These are phyloP conservation scores for Calephelis perditalis DNA, from an alignment of 2,888 invertebrate species.

Conservation along the genomic window DNA sequence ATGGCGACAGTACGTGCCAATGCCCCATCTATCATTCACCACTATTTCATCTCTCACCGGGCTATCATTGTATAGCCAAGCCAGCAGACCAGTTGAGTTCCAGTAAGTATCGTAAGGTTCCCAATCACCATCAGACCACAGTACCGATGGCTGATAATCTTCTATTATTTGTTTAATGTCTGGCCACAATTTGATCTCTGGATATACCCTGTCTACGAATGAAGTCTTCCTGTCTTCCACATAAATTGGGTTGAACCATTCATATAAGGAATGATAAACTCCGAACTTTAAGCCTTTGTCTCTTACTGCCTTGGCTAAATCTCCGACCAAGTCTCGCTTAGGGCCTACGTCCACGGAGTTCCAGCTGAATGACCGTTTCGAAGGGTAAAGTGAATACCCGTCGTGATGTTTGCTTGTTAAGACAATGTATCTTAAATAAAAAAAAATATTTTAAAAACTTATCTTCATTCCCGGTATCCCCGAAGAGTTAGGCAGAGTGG, in stretches of 20 bases:
- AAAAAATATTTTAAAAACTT: no score
- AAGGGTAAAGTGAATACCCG: conserved; percentile 91
- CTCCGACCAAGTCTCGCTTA: conserved; percentile 86
- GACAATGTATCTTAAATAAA: conserved; percentile 81
- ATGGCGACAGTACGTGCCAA: conserved; percentile 86
- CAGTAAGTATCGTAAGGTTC: conserved; percentile 90
- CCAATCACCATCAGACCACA: conserved; percentile 99
- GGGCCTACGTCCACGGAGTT: conserved; percentile 89
- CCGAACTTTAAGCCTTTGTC: conserved; percentile 84
- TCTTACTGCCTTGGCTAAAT: conserved; percentile 83
- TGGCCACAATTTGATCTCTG: conserved; percentile 84
- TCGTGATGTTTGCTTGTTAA: conserved; percentile 94
- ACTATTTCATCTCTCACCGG: conserved; percentile 93
- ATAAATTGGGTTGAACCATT: conserved; percentile 93
- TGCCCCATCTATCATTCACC: conserved; percentile 97
- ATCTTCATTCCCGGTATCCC: no score
- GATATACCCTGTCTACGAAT: conserved; percentile 82
- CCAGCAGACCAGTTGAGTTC: conserved; percentile 89
- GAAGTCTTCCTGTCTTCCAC: conserved; percentile 81
- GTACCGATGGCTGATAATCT: conserved; percentile 84
- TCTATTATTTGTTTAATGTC: conserved; percentile 88
- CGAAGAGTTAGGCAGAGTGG: no score
- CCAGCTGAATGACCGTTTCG: conserved; percentile 89
- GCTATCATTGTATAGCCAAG: conserved; percentile 96
- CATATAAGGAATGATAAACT: conserved; percentile 90